Base-by-base conservation (phyloP, 2,888 invertebrate genomes). In the Agapostemon virescens region DNA sequence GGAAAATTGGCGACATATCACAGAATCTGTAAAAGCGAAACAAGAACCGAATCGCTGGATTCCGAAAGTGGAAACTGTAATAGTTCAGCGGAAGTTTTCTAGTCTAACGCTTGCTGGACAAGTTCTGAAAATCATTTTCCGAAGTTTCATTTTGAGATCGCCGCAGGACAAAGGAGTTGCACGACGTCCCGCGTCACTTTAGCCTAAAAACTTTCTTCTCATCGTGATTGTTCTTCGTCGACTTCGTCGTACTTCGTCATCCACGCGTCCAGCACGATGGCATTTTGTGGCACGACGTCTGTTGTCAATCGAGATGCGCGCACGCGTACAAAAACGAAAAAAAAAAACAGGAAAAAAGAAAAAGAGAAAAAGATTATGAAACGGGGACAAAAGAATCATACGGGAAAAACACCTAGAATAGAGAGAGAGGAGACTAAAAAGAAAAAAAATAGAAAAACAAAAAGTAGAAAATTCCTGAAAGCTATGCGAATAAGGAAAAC, bases 251-350 rank as follows among this genome's bases (percentile, higher is more conserved):
- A 68, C 49, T 42, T 81, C 76, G 63, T 79, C 42, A 40, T 80
- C 74, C 75, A 72, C 67, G 64, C 80, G 77, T 75, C 80, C 75
- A 69, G 74, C 74, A 67, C 80, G 77, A 81, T 79, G 79, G 52
- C 81, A 83, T 84, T 81, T 79, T 87, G 82, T 78, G 80, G 81
- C 69, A 77, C 82, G 82, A 86, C 82, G 76, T 73, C 79, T 86
- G 86, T 86, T 86, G 79, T 83, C 79, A 75, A 74, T 79, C 76
- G 79, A 74, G 68, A 74, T 64, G 74, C 78, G 69, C 52, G 63
- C 69, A 71, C 79, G 79, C 83, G 73, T 79, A 79, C 70, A 68
- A 68, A 79, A 42, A 66, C 23, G 26, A 33, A 42, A n/a, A 9
- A 58, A 23, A 38, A 33, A 6, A 7, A 20, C 9, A 4, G 13